A percentile compares a stretch with the other conserved stretches of the same genome.
These are phyloP conservation scores for Lasioglossum pauxillum DNA, from an alignment of 2,888 invertebrate species.

Conservation along the genomic window DNA sequence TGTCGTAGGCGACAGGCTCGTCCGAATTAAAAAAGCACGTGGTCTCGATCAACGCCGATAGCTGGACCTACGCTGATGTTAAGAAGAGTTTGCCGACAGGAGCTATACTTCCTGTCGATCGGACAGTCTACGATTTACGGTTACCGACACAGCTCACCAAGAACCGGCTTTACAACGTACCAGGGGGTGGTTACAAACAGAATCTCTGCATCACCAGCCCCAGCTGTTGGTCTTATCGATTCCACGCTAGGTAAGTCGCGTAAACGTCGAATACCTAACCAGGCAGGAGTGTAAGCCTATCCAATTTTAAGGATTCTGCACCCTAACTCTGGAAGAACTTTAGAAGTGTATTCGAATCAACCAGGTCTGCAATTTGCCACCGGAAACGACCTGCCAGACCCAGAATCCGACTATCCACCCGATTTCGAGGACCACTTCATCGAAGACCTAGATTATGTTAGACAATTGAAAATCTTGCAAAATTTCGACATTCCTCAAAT, in stretches of 20 bases:
- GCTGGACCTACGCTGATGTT: slow-evolving; percentile 83
- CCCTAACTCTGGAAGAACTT: slow-evolving; percentile 83
- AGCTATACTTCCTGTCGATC: slow-evolving; percentile 68
- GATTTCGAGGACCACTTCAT: slow-evolving; percentile 58
- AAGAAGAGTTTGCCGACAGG: slow-evolving; percentile 82
- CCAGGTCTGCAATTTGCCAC: slow-evolving; percentile 87
- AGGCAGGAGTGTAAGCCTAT: not conserved
- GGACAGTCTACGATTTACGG: slow-evolving; percentile 85
- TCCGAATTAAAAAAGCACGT: slow-evolving; percentile 81
- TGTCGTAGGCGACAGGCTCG: slow-evolving; percentile 78
- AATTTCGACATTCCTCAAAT: not conserved
- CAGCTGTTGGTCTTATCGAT: slow-evolving; percentile 74
- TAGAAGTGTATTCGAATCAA: slow-evolving; percentile 86
- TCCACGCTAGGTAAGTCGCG: slow-evolving; percentile 80
- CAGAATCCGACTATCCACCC: slow-evolving; percentile 46
- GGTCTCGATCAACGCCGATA: slow-evolving; percentile 84
- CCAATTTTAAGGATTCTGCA: slow-evolving; percentile 79
- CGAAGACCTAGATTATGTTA: slow-evolving; percentile 24
- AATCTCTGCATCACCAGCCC: slow-evolving; percentile 84
- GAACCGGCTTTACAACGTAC: slow-evolving; percentile 77
- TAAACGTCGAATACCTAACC: not conserved
- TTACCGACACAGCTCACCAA: slow-evolving; percentile 82
- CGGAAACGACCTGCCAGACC: slow-evolving; percentile 84
- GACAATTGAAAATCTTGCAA: not conserved
- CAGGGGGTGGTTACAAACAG: slow-evolving; percentile 85